phyloP scores from a whole-genome alignment of 1,140 invertebrate genomes.

The Penaeus indicus region DNA sequence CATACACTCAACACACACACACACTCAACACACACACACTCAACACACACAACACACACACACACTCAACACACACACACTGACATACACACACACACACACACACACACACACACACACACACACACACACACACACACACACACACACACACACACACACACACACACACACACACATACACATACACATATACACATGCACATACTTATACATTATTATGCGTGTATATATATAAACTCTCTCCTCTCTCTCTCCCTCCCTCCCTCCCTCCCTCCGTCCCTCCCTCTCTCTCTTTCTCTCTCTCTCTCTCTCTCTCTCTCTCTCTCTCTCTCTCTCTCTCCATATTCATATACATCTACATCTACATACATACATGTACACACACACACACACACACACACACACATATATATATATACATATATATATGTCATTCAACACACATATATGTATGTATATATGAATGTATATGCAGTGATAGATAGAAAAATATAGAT shows the following conservation, averaged over 20 bases:
- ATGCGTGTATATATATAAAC: neutral
- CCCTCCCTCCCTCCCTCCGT: neutral
- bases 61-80: too few relatives aligned
- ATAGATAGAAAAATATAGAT: too few relatives aligned
- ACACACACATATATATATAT: neutral
- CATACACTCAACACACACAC: too few relatives aligned
- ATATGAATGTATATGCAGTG: too few relatives aligned
- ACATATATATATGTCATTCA: neutral
- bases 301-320: slow-evolving; percentile 31
- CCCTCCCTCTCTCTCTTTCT: slow-evolving; percentile 19
- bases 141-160: neutral
- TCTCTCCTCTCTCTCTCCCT: slow-evolving; percentile 23
- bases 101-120: neutral
- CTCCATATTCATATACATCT: neutral
- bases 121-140: neutral
- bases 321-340: neutral
- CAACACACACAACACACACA: too few relatives aligned
- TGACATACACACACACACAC: neutral
- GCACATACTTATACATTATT: neutral
- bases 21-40: too few relatives aligned
- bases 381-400: too few relatives aligned
- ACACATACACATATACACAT: neutral
- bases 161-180: neutral
- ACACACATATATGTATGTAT: neutral
- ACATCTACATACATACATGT: neutral